Conservation (phyloP, 2,797 vertebrate genomes). For the Bucorvus abyssinicus region DNA sequence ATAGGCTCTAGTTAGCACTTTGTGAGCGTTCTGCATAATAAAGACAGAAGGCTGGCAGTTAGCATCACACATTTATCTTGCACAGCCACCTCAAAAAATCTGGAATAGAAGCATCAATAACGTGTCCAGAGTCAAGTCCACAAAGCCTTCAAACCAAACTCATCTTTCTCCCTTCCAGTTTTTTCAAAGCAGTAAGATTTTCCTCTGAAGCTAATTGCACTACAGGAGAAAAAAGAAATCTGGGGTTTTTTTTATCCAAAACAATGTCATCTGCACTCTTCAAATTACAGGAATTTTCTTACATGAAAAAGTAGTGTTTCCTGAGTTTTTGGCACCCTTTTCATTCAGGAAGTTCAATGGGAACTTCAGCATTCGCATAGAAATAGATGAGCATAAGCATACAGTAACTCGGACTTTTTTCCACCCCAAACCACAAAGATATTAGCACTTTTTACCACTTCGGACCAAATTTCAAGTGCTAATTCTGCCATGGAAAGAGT, state of each 20-base stretch:
- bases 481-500: neutral
- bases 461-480: neutral
- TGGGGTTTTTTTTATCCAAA: neutral
- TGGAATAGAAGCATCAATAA: neutral
- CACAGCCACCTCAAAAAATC: neutral
- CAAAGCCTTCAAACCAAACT: neutral
- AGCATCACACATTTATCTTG: neutral
- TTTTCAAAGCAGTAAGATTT: neutral
- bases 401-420: neutral
- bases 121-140: neutral
- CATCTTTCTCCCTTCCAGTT: neutral
- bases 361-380: neutral
- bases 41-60: neutral
- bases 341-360: neutral
- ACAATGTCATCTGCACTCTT: neutral
- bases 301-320: neutral
- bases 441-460: neutral
- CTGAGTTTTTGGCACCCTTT: neutral
- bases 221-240: neutral
- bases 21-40: neutral
- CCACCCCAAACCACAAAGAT: neutral
- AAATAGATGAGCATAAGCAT: neutral
- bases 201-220: neutral
- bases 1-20: slow-evolving; percentile 8
- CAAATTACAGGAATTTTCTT: neutral